Conservation (phyloP, 2,113 vertebrate genomes). For the Megaptera novaeangliae region DNA sequence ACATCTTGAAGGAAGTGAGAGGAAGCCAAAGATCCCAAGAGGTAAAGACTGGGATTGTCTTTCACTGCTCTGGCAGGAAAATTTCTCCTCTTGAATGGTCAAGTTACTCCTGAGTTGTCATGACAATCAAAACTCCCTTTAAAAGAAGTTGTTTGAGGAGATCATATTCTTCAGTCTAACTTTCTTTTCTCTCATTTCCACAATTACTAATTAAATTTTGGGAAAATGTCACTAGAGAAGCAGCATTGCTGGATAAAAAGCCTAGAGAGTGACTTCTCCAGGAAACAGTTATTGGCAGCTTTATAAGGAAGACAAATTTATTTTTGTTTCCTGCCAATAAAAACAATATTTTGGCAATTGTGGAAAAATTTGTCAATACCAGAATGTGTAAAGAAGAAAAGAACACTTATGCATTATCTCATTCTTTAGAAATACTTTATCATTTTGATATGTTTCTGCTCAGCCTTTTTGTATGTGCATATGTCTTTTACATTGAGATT, state of each 20-base stretch:
- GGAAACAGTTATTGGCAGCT: not conserved
- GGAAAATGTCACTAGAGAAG: not conserved
- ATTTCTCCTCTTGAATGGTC: not conserved
- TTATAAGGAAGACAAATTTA: not conserved
- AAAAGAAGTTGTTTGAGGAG: not conserved
- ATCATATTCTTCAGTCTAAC: not conserved
- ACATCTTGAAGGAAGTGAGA: not conserved
- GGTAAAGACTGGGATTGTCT: not conserved
- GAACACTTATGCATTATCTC: not conserved
- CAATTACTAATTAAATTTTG: not conserved
- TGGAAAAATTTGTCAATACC: not conserved
- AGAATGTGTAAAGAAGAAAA: not conserved
- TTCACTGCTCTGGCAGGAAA: not conserved
- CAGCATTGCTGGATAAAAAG: not conserved
- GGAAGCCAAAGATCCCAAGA: not conserved
- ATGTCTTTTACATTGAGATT: not conserved
- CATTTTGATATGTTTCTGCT: not conserved
- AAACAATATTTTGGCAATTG: not conserved
- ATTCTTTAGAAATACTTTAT: not conserved
- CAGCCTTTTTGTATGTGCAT: not conserved
- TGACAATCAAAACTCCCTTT: not conserved
- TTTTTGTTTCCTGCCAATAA: not conserved
- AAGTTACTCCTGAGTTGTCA: not conserved
- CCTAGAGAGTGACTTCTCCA: not conserved
- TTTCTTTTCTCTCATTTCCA: not conserved